These are phyloP conservation scores for Eurystomus glaucurus DNA, from an alignment of 2,797 vertebrate species.

Conservation along the genomic window DNA sequence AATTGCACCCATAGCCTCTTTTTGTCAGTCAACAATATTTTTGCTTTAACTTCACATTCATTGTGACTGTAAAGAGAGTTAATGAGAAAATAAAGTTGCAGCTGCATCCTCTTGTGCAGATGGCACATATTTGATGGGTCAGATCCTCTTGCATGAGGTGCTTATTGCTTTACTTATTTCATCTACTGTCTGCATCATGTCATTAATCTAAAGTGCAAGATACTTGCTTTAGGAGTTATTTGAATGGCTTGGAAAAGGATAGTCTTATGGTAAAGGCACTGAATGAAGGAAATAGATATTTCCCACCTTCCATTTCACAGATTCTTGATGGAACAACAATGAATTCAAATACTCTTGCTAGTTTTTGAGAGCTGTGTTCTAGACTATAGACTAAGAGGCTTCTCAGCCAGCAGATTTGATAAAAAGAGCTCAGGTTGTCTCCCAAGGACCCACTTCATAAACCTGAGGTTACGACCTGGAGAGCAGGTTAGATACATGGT, in stretches of 20 bases:
- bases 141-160: background rate
- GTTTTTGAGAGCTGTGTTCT: rapidly evolving
- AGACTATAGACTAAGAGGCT: background rate
- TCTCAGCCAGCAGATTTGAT: background rate
- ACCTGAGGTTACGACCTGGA: background rate
- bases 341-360: background rate
- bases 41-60: background rate
- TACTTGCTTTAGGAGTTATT: background rate
- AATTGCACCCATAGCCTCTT: background rate
- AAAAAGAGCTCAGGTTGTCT: background rate
- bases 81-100: background rate
- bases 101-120: background rate
- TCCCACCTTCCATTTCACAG: background rate
- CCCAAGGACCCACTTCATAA: background rate
- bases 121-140: background rate
- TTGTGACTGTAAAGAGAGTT: background rate
- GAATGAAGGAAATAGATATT: background rate
- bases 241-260: background rate
- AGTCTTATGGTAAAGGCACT: background rate
- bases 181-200: background rate
- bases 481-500: rapidly evolving
- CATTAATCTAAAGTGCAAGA: background rate
- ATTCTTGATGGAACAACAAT: background rate
- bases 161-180: background rate
- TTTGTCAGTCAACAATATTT: background rate